phyloP scores from a whole-genome alignment of 2,888 invertebrate species.

The Bruchidius siliquastri region DNA sequence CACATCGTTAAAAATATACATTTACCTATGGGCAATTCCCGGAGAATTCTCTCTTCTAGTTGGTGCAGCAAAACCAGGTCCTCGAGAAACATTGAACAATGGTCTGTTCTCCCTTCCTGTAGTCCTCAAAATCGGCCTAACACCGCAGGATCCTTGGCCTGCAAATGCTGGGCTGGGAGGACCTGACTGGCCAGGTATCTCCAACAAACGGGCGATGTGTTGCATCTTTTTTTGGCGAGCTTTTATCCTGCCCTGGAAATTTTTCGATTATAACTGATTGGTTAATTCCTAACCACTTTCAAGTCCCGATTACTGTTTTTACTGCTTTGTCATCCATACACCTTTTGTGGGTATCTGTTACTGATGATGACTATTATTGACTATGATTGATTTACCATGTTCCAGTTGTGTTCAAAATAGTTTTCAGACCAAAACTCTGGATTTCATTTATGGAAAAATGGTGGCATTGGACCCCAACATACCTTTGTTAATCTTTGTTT shows the following conservation, averaged over 20 bases:
- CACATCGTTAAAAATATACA: no score
- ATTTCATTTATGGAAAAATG: neutral
- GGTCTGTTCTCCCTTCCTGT: conserved; percentile 39
- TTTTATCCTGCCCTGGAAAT: conserved; percentile 74
- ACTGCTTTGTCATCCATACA: no score
- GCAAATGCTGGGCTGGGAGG: conserved; percentile 49
- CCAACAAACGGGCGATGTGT: conserved; percentile 87
- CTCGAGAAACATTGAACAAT: conserved; percentile 40
- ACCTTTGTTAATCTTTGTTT: conserved; percentile 84
- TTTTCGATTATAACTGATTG: neutral
- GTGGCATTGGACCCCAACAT: conserved; percentile 8
- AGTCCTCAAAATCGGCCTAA: conserved; percentile 39
- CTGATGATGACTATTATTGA: no score
- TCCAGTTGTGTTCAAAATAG: no score
- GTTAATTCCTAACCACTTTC: no score
- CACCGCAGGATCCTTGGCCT: conserved; percentile 36
- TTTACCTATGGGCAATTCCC: conserved; percentile 37
- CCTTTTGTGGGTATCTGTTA: no score
- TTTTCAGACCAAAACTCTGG: no score
- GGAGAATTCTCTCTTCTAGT: conserved; percentile 42
- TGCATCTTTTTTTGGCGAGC: conserved; percentile 96
- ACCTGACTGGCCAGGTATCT: conserved; percentile 64
- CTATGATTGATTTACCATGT: no score
- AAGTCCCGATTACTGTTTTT: no score
- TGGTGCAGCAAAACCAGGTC: conserved; percentile 48